phyloP scores from a whole-genome alignment of 2,888 invertebrate genomes.

The Drosophila ustulata region DNA sequence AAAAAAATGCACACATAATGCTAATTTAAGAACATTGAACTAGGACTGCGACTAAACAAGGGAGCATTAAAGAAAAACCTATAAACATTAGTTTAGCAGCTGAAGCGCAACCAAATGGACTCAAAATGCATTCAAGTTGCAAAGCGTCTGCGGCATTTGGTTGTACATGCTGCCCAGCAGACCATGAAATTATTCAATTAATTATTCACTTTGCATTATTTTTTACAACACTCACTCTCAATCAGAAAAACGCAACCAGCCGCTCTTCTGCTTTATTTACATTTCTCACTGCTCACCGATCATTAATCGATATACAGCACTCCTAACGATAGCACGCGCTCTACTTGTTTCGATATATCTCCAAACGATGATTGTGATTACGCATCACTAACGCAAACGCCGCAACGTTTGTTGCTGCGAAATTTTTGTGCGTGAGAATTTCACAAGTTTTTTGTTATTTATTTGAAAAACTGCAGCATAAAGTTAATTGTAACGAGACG shows the following conservation, averaged over 20 bases:
- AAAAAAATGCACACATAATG: too few relatives aligned
- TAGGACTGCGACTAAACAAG: not conserved
- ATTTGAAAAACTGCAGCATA: not conserved
- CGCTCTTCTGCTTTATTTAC: not conserved
- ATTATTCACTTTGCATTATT: not conserved
- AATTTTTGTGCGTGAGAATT: constrained; percentile 34
- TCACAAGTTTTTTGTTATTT: constrained; percentile 26
- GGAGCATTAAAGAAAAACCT: too few relatives aligned
- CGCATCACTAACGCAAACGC: constrained; percentile 46
- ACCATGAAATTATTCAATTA: constrained; percentile 7
- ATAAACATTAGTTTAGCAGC: not conserved
- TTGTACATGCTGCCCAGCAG: constrained; percentile 2
- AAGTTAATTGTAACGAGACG: not conserved
- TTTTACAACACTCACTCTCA: not conserved
- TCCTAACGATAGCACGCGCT: not conserved
- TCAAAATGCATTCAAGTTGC: constrained; percentile 4
- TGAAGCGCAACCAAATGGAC: constrained; percentile 7
- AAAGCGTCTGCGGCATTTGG: not conserved
- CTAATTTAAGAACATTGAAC: too few relatives aligned
- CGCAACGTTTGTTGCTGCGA: constrained; percentile 47
- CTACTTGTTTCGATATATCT: not conserved
- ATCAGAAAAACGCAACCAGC: too few relatives aligned
- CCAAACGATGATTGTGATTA: not conserved
- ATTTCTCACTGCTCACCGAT: not conserved
- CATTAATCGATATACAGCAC: not conserved